A percentile compares a stretch with the other conserved stretches of the same genome.
Conservation (phyloP, 1,140 invertebrate species). For the Eriosoma lanigerum region DNA sequence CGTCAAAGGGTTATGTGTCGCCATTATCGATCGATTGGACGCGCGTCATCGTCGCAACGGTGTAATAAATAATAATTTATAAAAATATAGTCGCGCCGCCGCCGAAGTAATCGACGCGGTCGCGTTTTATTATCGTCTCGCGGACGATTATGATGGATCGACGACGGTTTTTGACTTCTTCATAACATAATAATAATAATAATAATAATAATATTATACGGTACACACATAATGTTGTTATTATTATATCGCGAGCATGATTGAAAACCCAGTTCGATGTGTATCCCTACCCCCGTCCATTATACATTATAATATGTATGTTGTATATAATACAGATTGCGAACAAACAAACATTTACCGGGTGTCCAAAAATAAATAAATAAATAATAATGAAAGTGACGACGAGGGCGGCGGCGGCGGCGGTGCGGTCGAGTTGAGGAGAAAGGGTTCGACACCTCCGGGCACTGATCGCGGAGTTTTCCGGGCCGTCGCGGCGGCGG, state of each 20-base stretch:
- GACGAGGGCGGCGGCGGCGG: not conserved
- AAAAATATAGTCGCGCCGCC: not conserved
- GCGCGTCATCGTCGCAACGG: not conserved
- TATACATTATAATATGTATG: not conserved
- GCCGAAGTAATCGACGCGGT: not conserved
- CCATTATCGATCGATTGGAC: no score
- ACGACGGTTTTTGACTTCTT: slow-evolving; percentile 42
- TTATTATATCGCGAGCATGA: not conserved
- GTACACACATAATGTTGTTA: not conserved
- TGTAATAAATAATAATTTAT: no score
- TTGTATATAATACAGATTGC: no score
- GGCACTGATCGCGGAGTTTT: not conserved
- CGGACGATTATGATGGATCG: slow-evolving; percentile 22
- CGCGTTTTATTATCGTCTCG: not conserved
- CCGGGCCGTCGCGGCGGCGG: not conserved
- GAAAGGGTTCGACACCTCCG: slow-evolving; percentile 45
- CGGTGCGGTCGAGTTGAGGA: not conserved
- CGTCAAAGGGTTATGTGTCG: no score
- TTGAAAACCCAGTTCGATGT: slow-evolving; percentile 15
- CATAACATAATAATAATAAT: no score
- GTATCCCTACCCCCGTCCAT: not conserved
- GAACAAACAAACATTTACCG: not conserved
- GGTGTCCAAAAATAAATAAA: not conserved
- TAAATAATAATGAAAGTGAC: not conserved
- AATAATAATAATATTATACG: no score